Evolutionary conservation across 2,797 vertebrate genomes (phyloP).

Genomic region (Danio kyathit): DNA sequence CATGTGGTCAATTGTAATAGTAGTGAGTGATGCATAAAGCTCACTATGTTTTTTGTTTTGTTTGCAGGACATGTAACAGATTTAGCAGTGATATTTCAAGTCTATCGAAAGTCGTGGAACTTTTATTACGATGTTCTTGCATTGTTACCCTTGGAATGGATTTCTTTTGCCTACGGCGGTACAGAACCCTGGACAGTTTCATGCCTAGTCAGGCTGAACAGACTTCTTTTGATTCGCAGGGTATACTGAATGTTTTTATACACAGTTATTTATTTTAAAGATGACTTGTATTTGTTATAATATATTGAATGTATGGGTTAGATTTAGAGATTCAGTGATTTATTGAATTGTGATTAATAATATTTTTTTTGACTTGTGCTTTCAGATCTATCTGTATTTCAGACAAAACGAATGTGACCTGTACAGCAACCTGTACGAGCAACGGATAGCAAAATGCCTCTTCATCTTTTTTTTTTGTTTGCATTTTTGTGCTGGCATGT

Average conservation of each 20-base stretch:
- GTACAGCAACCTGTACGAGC: slow-evolving; percentile 37
- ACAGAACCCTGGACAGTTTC: slow-evolving; percentile 24
- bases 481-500: slow-evolving; percentile 47
- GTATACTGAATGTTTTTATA: slow-evolving; percentile 27
- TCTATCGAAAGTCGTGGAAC: slow-evolving; percentile 48
- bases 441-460: slow-evolving; percentile 52
- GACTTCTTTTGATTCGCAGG: slow-evolving; percentile 57
- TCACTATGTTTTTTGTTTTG: neutral
- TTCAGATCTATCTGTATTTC: slow-evolving; percentile 55
- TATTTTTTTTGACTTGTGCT: slow-evolving; percentile 7
- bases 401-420: slow-evolving; percentile 50
- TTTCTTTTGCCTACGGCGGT: slow-evolving; percentile 9
- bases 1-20: neutral
- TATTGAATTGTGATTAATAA: too few relatives aligned
- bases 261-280: neutral
- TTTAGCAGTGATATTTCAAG: slow-evolving; percentile 37
- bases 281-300: neutral
- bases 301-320: neutral
- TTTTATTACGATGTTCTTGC: slow-evolving; percentile 53
- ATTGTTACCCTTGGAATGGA: slow-evolving; percentile 48
- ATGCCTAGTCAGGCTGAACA: slow-evolving; percentile 35
- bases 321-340: too few relatives aligned
- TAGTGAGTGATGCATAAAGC: neutral
- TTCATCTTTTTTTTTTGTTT: slow-evolving; percentile 51
- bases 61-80: slow-evolving; percentile 42